Conservation (phyloP, 2,888 invertebrate species). For the Neoitamus cyanurus region DNA sequence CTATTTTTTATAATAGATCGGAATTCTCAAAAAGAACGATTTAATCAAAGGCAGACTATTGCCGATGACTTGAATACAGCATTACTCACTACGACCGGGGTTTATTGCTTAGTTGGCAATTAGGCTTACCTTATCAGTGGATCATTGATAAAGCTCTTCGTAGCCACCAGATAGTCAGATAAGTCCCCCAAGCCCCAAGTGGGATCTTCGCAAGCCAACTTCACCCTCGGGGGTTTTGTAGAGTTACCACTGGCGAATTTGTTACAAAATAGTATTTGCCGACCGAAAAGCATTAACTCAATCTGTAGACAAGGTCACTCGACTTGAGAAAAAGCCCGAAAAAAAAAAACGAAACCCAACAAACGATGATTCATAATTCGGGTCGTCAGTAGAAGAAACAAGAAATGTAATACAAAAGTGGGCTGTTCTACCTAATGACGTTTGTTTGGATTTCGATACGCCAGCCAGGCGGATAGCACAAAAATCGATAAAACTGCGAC, state of each 20-base stretch:
- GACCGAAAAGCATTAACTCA: not conserved
- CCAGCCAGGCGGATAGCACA: not conserved
- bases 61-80: not conserved
- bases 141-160: not conserved
- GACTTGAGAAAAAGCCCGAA: not conserved
- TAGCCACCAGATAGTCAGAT: not conserved
- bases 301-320: not conserved
- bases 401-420: not conserved
- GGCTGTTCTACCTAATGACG: not conserved
- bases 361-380: constrained; percentile 22
- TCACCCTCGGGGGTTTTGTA: not conserved
- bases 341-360: not conserved
- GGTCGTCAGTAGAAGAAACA: not conserved
- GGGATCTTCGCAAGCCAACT: not conserved
- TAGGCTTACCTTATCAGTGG: not conserved
- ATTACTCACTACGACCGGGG: not conserved
- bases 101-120: not conserved
- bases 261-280: not conserved
- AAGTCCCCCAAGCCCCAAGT: not conserved
- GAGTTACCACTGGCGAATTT: not conserved
- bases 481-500: not conserved
- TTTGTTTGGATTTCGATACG: not conserved
- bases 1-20: not conserved
- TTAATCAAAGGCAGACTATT: not conserved
- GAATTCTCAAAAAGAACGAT: not conserved